Evolutionary conservation across 2,797 vertebrate genomes (phyloP), one percentile per base, ranked within the genome.

Genomic region (Carcharodon carcharias): DNA sequence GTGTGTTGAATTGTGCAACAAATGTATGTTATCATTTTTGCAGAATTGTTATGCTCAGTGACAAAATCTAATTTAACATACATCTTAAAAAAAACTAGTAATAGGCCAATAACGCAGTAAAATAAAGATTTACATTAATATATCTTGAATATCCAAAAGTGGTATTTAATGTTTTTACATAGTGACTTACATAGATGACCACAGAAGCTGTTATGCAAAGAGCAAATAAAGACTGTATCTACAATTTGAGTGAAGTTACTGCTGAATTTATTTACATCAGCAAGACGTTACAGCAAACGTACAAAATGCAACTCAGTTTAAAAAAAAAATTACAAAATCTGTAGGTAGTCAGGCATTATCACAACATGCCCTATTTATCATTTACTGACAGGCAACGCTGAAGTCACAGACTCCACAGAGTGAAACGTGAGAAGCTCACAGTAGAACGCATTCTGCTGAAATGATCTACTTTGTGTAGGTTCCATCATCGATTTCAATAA

Each of bases 211-310:
- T 58, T 89, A 35, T 92, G n/a, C 58, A 63, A 85, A 85, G 58
- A 40, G 58, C 21, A 85, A 92, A 92, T 45, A 67, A 67, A 26
- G 26, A 93, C 65, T 4, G 71, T 26, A 87, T 50, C 82, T 35
- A 54, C 67, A 73, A 45, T 95, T 73, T 54, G 65, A 95, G 94
- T 71, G 94, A 56, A 54, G 28, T 95, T 71, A 54, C 94, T 69
- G 92, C 63, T 95, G 67, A 71, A 73, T 95, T 95, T 95, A 95
- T 95, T 95, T 95, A 95, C 94, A 95, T 54, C 40, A 95, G 94
- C 94, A 73, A 69, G 45, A 73, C 50, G 23, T 73, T 73, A 95
- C 94, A 95, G 94, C 67, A 95, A 73, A 95, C 67, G 28, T 95
- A 95, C 67, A 95, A 95, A 95, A 73, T 73, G 65, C 69, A 93